phyloP scores from a whole-genome alignment of 1,140 invertebrate genomes.

The Adoxophyes honmai region DNA sequence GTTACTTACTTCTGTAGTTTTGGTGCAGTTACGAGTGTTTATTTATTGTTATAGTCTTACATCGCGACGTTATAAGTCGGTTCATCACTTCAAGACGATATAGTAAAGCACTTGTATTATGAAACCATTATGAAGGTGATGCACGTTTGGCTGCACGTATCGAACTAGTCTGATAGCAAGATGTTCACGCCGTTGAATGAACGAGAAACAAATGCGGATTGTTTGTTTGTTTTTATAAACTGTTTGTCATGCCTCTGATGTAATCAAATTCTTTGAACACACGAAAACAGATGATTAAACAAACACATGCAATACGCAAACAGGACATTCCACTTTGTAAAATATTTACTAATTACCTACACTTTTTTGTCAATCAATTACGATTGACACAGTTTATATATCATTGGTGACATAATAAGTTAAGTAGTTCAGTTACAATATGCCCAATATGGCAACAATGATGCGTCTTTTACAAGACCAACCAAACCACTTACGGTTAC shows the following conservation, averaged over 20 bases:
- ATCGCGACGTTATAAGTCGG: constrained; percentile 15
- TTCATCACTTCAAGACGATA: not conserved
- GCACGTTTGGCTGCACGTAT: not conserved
- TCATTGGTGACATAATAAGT: too few species aligned
- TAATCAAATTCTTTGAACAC: constrained; percentile 40
- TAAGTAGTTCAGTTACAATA: too few species aligned
- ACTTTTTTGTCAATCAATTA: too few species aligned
- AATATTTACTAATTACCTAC: too few species aligned
- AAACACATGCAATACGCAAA: too few species aligned
- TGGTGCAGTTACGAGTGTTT: not conserved
- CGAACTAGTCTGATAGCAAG: constrained; percentile 2
- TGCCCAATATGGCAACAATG: too few species aligned
- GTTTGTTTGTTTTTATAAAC: constrained; percentile 53
- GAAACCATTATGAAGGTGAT: constrained; percentile 3
- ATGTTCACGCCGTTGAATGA: constrained; percentile 25
- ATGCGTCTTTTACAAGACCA: too few species aligned
- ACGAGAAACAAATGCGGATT: constrained; percentile 40
- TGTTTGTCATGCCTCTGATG: constrained; percentile 29
- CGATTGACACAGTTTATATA: too few species aligned
- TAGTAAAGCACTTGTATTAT: not conserved
- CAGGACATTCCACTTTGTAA: too few species aligned
- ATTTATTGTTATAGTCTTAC: not conserved
- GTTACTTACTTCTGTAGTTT: not conserved
- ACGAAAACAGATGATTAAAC: too few species aligned
- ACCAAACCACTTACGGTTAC: too few species aligned